Evolutionary conservation across 2,888 invertebrate species (phyloP).

Genomic region (Temnothorax ravouxi): DNA sequence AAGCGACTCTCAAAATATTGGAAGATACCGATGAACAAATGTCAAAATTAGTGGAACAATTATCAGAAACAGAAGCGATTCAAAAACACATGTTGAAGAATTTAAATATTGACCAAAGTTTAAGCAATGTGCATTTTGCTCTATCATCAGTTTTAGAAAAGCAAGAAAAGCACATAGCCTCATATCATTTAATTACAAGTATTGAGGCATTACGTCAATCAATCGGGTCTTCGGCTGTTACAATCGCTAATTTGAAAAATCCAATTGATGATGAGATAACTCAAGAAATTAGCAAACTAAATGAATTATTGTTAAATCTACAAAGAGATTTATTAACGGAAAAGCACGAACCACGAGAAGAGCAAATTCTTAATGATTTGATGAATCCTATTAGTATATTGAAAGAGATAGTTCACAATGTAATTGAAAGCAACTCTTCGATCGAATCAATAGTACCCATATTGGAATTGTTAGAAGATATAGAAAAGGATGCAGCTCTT

Average conservation of each 20-base stretch:
- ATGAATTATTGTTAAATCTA: slow-evolving; percentile 78
- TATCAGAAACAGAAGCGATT: slow-evolving; percentile 56
- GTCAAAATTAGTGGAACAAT: slow-evolving; percentile 66
- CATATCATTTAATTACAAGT: slow-evolving; percentile 68
- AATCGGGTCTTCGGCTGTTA: slow-evolving; percentile 78
- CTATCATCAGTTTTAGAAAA: slow-evolving; percentile 79
- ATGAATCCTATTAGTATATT: slow-evolving; percentile 77
- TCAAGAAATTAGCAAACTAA: slow-evolving; percentile 77
- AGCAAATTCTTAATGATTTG: slow-evolving; percentile 77
- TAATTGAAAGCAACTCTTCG: slow-evolving; percentile 67
- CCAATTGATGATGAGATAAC: slow-evolving; percentile 72
- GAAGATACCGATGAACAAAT: slow-evolving; percentile 80
- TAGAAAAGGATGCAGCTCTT: slow-evolving; percentile 77
- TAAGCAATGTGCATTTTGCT: slow-evolving; percentile 79
- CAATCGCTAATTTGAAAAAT: slow-evolving; percentile 74
- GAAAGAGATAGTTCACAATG: slow-evolving; percentile 71
- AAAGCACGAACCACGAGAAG: slow-evolving; percentile 75
- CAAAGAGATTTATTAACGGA: slow-evolving; percentile 79
- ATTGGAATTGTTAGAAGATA: slow-evolving; percentile 79
- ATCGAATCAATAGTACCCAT: slow-evolving; percentile 70
- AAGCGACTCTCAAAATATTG: slow-evolving; percentile 74
- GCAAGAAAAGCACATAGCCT: slow-evolving; percentile 64
- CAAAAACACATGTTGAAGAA: slow-evolving; percentile 64
- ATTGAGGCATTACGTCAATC: slow-evolving; percentile 78
- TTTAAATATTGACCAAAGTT: slow-evolving; percentile 75